Base-by-base conservation (phyloP, 2,113 vertebrate species). In the Coregonus clupeaformis region DNA sequence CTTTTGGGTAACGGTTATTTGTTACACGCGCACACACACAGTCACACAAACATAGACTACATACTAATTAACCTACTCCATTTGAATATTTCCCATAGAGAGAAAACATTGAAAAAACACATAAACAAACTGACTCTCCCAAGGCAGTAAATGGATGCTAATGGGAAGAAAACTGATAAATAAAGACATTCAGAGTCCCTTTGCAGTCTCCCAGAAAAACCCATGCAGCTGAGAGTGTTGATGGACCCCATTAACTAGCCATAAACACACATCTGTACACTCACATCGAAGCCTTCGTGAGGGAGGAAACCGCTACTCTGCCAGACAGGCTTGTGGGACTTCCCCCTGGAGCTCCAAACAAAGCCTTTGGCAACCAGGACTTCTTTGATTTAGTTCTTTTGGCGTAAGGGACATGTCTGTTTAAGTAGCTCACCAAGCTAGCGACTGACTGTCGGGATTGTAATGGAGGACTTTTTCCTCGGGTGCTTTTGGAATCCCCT, bases 351-450 rank as follows among this genome's bases (percentile, higher is more conserved):
- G 83, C 85, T 82, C 80, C 65, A 79, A 22, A 85, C 85, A 86
- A 84, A 91, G 86, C 84, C 70, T 84, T 82, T 85, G 85, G 89
- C 84, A 74, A 77, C 75, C 76, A 55, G 76, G 84, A 60, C 12
- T 79, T 82, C 29, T 74, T 86, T 83, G 81, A 89, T 83, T 84
- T 80, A 83, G 85, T 86, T 87, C 60, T 85, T 83, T 81, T 62
- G 69, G 74, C 70, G 14, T 47, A 9, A 25, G 7, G 29, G 20
- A 68, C 68, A 75, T 68, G 74, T 75, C 75, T 71, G 73, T 63
- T 63, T 49, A 70, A 79, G 72, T 68, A 52, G 24, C 36, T 72
- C 68, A n/a, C 72, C 64, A 68, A 69, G 67, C 63, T 69, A 75
- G 64, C 68, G 71, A 64, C 72, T 32, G 29, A 55, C 72, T 67